Conservation (phyloP, 92 coral and sea anemone species). For the Epizoanthus rinbou region DNA sequence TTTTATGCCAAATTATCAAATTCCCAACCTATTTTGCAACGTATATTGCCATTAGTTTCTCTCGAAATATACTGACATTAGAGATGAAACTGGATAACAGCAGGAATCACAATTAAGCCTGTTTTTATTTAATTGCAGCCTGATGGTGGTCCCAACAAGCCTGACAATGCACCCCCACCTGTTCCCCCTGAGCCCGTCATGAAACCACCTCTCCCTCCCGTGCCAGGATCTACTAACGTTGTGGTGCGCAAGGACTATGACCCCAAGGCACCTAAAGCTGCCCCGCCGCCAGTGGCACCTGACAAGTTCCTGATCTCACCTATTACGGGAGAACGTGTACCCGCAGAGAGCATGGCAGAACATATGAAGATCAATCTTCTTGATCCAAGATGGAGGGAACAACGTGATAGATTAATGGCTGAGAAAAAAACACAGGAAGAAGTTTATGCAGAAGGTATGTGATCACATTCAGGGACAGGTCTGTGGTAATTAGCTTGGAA, state of each 20-base stretch:
- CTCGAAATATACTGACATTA: no score
- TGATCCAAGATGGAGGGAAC: slow-evolving; percentile 99
- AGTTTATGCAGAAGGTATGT: slow-evolving; percentile 92
- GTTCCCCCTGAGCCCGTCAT: slow-evolving; percentile 83
- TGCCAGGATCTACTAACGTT: slow-evolving; percentile 84
- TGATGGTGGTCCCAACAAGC: slow-evolving; percentile 9
- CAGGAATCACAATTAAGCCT: background rate
- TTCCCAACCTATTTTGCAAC: no score
- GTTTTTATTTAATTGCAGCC: background rate
- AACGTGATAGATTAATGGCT: slow-evolving; percentile 83
- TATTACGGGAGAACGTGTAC: slow-evolving; percentile 98
- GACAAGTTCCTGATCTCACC: slow-evolving; percentile 97
- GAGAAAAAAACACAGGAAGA: slow-evolving; percentile 94
- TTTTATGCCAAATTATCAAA: no score
- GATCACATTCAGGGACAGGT: background rate
- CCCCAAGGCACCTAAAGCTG: slow-evolving; percentile 89
- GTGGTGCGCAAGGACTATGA: slow-evolving; percentile 95
- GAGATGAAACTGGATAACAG: background rate
- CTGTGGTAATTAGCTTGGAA: no score
- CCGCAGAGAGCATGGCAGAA: slow-evolving; percentile 92
- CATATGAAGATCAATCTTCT: slow-evolving; percentile 98
- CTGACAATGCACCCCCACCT: slow-evolving; percentile 84
- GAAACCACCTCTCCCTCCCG: slow-evolving; percentile 96
- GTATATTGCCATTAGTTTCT: no score
- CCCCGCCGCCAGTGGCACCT: slow-evolving; percentile 55